A percentile compares a stretch with the other conserved stretches of the same genome.
Evolutionary conservation across 2,113 vertebrate species (phyloP).

Genomic region (Mastomys coucha): DNA sequence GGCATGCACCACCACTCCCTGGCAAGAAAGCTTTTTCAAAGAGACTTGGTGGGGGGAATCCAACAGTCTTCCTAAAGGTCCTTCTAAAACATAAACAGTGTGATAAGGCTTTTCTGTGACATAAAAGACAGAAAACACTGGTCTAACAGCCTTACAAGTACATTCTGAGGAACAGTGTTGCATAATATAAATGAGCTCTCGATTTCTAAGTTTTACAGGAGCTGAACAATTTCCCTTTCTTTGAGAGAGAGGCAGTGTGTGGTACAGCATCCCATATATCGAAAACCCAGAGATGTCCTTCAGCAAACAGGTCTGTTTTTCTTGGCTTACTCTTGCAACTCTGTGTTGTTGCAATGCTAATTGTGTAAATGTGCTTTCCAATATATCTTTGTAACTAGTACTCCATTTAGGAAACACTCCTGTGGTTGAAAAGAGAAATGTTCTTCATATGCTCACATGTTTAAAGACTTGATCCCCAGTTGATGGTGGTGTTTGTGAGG

Average conservation of each 20-base stretch:
- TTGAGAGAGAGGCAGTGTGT: neutral
- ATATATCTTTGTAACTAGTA: slow-evolving; percentile 28
- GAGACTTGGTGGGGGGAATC: neutral
- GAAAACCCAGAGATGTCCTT: slow-evolving; percentile 4
- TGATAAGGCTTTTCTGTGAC: neutral
- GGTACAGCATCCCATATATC: neutral
- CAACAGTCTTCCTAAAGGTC: neutral
- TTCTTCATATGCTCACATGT: neutral
- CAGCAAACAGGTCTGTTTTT: neutral
- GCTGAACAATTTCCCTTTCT: neutral
- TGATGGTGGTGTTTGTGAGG: neutral
- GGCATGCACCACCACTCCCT: no score
- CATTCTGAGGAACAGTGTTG: neutral
- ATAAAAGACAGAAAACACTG: neutral
- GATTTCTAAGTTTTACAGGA: neutral
- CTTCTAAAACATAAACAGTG: neutral
- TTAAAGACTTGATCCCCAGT: neutral
- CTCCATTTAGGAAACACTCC: neutral
- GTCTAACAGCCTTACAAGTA: neutral
- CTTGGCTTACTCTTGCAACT: slow-evolving; percentile 30
- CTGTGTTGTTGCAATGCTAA: neutral
- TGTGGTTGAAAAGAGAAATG: neutral
- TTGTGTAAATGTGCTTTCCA: neutral
- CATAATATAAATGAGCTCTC: neutral
- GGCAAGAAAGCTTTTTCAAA: neutral